Conservation (phyloP, 2,113 vertebrate genomes). For the Rana temporaria region DNA sequence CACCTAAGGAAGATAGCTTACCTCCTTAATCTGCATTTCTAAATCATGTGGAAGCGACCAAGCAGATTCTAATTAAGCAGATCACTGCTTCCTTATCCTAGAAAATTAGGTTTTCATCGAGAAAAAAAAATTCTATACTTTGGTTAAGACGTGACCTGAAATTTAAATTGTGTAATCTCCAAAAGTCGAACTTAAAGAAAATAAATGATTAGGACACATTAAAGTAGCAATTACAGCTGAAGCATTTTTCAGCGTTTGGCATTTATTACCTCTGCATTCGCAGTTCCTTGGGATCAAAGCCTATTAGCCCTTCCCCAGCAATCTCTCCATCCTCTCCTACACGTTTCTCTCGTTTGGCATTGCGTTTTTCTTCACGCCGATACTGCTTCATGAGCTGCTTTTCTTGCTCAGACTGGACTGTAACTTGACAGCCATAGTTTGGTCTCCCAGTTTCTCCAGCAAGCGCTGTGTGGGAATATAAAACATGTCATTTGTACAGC, state of each 20-base stretch:
- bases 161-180: constrained; percentile 60
- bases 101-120: constrained; percentile 73
- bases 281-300: constrained; percentile 92
- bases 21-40: constrained; percentile 73
- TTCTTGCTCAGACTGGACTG: constrained; percentile 95
- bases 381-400: constrained; percentile 89
- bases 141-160: constrained; percentile 64
- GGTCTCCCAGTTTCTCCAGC: constrained; percentile 81
- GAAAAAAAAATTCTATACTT: constrained; percentile 61
- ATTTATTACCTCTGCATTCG: constrained; percentile 86
- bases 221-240: constrained; percentile 62
- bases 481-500: constrained; percentile 29
- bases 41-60: constrained; percentile 67
- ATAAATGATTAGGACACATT: constrained; percentile 55
- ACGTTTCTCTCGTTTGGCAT: constrained; percentile 85
- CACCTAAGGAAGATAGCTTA: constrained; percentile 68
- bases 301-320: constrained; percentile 72
- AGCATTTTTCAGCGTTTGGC: constrained; percentile 59
- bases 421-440: constrained; percentile 92
- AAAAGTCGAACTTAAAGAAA: constrained; percentile 62
- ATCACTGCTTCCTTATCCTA: constrained; percentile 71
- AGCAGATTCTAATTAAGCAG: constrained; percentile 82
- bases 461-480: constrained; percentile 76
- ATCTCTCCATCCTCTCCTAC: constrained; percentile 80
- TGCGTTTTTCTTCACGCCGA: constrained; percentile 90